phyloP scores from a whole-genome alignment of 2,888 invertebrate genomes.

The Xestia xanthographa region DNA sequence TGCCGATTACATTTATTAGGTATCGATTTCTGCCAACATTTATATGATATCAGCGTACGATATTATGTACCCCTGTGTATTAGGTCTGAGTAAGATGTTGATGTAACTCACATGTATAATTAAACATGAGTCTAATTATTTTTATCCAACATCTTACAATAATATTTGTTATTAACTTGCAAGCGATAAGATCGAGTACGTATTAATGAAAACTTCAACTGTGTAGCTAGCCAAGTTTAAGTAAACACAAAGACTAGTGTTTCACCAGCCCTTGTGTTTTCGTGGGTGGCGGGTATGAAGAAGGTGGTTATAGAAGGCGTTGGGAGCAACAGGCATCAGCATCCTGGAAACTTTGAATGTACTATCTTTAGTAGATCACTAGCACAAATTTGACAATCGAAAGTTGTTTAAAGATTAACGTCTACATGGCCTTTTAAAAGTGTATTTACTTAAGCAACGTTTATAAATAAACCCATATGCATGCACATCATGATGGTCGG shows the following conservation, averaged over 20 bases:
- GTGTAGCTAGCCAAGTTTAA: background rate
- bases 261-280: background rate
- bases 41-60: constrained; percentile 60
- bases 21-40: constrained; percentile 72
- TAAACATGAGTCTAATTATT: constrained; percentile 23
- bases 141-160: constrained; percentile 4
- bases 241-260: background rate
- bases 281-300: background rate
- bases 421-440: background rate
- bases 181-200: background rate
- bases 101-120: constrained; percentile 29
- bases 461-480: background rate
- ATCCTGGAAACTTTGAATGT: background rate
- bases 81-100: constrained; percentile 30
- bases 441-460: background rate
- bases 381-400: background rate
- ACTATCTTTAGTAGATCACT: background rate
- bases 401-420: background rate
- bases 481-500: background rate
- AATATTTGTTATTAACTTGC: background rate
- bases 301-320: background rate
- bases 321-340: constrained; percentile 34
- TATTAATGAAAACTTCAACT: background rate
- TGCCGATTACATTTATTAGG: constrained; percentile 81
- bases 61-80: constrained; percentile 50